Conservation (phyloP, 2,888 invertebrate genomes). For the Apamea epomidion region DNA sequence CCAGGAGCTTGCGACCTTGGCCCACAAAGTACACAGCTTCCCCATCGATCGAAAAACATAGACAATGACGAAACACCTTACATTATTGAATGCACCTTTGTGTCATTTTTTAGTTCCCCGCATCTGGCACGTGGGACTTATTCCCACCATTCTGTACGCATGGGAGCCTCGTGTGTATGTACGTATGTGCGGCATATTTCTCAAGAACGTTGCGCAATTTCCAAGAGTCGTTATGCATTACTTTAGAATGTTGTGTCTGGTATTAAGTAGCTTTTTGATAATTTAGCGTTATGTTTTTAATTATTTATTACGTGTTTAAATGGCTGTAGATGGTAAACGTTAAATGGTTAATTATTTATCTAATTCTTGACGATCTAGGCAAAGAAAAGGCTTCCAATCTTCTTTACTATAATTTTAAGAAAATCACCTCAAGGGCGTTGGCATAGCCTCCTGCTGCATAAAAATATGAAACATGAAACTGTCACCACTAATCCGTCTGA, state of each 20-base stretch:
- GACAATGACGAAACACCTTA: conserved; percentile 65
- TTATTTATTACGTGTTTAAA: conserved; percentile 24
- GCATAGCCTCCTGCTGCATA: too few relatives aligned
- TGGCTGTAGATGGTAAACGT: neutral
- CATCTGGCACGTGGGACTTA: conserved; percentile 79
- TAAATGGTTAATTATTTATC: neutral
- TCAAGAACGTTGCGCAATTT: conserved; percentile 64
- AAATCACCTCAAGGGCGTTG: too few relatives aligned
- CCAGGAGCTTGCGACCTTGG: conserved; percentile 24
- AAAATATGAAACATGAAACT: too few relatives aligned
- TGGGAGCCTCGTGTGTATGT: conserved; percentile 60
- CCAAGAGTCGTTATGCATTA: conserved; percentile 64
- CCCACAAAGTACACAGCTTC: neutral
- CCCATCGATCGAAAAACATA: conserved; percentile 30
- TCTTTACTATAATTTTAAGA: neutral
- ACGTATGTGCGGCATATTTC: conserved; percentile 63
- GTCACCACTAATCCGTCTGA: too few relatives aligned
- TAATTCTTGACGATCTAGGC: too few relatives aligned
- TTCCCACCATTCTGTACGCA: conserved; percentile 74
- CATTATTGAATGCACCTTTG: conserved; percentile 64
- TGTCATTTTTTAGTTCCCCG: conserved; percentile 65
- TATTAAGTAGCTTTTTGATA: conserved; percentile 29
- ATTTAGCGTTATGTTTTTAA: conserved; percentile 37
- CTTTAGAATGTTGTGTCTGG: conserved; percentile 59
- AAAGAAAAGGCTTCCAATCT: neutral